These are phyloP conservation scores for Gadopsis marmoratus DNA, from an alignment of 2,797 vertebrate genomes.

Conservation along the genomic window DNA sequence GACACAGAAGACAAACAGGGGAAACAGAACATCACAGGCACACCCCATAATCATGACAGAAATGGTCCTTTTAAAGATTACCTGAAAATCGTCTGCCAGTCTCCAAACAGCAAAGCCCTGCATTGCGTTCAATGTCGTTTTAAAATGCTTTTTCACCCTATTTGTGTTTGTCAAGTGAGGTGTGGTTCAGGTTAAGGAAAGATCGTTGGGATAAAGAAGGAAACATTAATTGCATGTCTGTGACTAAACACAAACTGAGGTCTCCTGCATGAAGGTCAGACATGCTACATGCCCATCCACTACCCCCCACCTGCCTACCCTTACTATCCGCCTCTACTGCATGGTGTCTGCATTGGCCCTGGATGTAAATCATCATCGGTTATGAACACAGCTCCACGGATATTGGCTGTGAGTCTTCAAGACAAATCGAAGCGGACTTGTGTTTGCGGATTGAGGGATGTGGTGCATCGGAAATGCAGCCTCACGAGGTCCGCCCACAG, in stretches of 20 bases:
- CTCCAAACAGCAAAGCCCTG: not conserved
- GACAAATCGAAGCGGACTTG: slow-evolving; percentile 23
- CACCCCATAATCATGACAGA: not conserved
- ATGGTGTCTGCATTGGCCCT: not conserved
- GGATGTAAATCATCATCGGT: slow-evolving; percentile 1
- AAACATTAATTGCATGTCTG: not conserved
- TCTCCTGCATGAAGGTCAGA: slow-evolving; percentile 15
- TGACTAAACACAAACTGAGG: not conserved
- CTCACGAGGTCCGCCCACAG: slow-evolving; percentile 18
- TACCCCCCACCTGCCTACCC: not conserved
- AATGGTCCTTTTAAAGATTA: not conserved
- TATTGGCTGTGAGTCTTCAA: not conserved
- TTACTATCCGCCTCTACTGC: not conserved
- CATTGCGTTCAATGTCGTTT: not conserved
- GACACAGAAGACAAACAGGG: too few relatives aligned
- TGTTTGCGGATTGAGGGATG: slow-evolving; percentile 11
- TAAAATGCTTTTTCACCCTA: not conserved
- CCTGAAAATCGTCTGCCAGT: not conserved
- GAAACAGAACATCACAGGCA: too few relatives aligned
- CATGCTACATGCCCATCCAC: not conserved
- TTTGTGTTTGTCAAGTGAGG: too few relatives aligned
- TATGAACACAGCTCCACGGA: not conserved
- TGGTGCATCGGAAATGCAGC: slow-evolving; percentile 41
- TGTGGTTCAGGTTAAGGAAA: too few relatives aligned
- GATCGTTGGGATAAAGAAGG: too few relatives aligned